Conservation (phyloP, 2,797 vertebrate genomes). For the Poecilia wingei region DNA sequence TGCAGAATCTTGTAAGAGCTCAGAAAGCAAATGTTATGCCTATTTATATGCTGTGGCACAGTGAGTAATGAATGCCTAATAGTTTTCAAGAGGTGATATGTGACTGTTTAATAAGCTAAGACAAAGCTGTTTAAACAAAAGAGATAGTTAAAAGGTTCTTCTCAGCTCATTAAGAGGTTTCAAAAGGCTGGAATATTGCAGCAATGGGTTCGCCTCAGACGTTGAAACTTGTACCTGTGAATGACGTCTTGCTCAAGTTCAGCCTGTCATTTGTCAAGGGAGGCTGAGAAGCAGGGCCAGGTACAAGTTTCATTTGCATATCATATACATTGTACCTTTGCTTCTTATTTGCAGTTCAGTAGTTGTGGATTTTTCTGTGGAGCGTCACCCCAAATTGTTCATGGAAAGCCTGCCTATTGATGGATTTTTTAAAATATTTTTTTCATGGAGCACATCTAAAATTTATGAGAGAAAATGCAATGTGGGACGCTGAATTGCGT, state of each 20-base stretch:
- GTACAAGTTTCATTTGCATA: neutral
- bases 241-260: constrained; percentile 8
- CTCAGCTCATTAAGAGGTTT: constrained; percentile 28
- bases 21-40: constrained; percentile 67
- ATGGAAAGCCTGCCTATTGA: neutral
- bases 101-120: constrained; percentile 60
- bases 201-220: neutral
- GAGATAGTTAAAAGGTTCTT: constrained; percentile 27
- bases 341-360: neutral
- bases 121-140: constrained; percentile 34
- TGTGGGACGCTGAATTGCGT: neutral
- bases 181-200: neutral
- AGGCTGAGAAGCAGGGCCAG: neutral
- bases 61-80: constrained; percentile 50
- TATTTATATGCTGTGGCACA: constrained; percentile 59
- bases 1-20: constrained; percentile 54
- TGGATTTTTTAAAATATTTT: neutral
- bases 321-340: neutral
- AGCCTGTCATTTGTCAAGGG: neutral
- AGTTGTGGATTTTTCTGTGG: neutral
- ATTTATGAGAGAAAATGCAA: neutral
- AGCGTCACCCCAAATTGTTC: neutral
- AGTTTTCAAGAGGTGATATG: constrained; percentile 52
- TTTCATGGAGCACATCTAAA: neutral
- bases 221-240: neutral